Conservation (phyloP, 1,140 invertebrate species). For the Temnothorax curvispinosus region DNA sequence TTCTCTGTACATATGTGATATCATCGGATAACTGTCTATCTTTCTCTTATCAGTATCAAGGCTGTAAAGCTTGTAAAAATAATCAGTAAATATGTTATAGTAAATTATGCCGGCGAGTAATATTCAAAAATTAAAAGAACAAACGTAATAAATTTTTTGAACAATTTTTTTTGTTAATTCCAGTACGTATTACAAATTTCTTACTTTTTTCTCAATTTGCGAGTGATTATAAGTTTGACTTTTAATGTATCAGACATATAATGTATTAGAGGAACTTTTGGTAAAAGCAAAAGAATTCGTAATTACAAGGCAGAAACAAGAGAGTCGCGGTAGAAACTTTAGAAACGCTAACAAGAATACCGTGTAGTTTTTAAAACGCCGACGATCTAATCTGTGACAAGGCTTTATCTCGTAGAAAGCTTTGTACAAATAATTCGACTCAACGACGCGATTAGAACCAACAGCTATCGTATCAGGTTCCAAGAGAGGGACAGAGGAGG, state of each 20-base stretch:
- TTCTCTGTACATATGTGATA: constrained; percentile 20
- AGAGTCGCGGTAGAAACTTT: background rate
- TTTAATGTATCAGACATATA: background rate
- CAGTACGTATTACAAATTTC: background rate
- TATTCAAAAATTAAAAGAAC: background rate
- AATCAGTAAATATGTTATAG: background rate
- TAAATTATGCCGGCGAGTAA: background rate
- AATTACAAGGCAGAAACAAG: background rate
- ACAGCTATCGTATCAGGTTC: constrained; percentile 18
- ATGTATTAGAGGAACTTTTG: background rate
- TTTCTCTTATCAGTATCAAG: constrained; percentile 36
- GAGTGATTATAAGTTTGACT: background rate
- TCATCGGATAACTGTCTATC: constrained; percentile 52
- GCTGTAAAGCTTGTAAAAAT: background rate
- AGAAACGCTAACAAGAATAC: background rate
- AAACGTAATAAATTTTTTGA: background rate
- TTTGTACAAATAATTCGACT: constrained; percentile 33
- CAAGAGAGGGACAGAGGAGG: background rate
- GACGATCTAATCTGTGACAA: background rate
- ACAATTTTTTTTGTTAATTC: constrained; percentile 1
- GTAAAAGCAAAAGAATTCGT: background rate
- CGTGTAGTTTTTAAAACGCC: background rate
- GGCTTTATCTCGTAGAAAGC: background rate
- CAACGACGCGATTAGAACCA: background rate
- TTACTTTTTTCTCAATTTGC: background rate